Conservation (phyloP, 2,797 vertebrate species). For the Cyclura pinguis region DNA sequence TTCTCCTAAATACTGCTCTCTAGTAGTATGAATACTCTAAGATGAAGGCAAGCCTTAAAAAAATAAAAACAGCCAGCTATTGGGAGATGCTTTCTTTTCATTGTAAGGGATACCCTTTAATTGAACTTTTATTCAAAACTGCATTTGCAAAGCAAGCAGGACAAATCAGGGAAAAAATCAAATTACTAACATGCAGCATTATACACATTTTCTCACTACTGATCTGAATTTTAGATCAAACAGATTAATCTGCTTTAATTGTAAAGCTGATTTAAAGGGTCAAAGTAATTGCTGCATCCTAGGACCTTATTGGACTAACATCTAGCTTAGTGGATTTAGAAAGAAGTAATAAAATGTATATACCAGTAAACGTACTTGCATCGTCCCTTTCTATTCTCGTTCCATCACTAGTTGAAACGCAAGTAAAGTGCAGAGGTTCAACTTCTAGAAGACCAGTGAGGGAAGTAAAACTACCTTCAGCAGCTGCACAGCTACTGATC, state of each 20-base stretch:
- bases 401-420: constrained; percentile 98
- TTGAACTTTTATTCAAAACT: neutral
- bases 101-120: neutral
- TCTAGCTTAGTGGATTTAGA: constrained; percentile 23
- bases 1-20: neutral
- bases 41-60: neutral
- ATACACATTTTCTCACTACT: neutral
- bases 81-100: neutral
- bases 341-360: constrained; percentile 79
- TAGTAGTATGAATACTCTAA: neutral
- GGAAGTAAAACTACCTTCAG: constrained; percentile 99
- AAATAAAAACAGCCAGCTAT: neutral
- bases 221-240: neutral
- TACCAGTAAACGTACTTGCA: constrained; percentile 99
- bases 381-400: constrained; percentile 99
- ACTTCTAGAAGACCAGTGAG: constrained; percentile 97
- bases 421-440: constrained; percentile 97
- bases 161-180: neutral
- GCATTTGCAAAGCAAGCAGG: neutral
- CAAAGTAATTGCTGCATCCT: neutral
- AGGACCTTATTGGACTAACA: neutral
- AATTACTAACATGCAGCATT: neutral
- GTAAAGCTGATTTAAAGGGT: neutral
- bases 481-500: constrained; percentile 93
- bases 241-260: neutral